Evolutionary conservation across 2,113 vertebrate genomes (phyloP), one percentile per base, ranked within the genome.

Genomic region (Etia nguti): DNA sequence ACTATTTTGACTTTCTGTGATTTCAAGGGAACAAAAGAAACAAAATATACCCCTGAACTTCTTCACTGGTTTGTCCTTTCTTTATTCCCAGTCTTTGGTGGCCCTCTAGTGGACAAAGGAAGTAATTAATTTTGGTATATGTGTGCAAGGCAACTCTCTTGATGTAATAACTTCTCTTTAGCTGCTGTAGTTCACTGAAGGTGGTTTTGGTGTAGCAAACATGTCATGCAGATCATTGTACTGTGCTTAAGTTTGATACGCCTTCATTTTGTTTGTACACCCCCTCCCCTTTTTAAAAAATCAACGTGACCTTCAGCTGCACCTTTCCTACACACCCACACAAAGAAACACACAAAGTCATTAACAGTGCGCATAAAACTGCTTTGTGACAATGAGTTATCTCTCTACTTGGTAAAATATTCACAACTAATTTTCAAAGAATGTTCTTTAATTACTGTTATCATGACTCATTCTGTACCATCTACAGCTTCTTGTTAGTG

Each of bases 51-150:
- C 83, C 4, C 18, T 50, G 34, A 81, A 10, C 1, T 80, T 57
- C 6, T 16, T 56, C 50, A 13, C 4, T 13, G 2, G 16, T 54
- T 80, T 2, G 22, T 62, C 2, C 10, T 16, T 52, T 77, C 34
- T 24, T 20, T 22, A 79, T 3, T 86, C 10, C 1, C 55, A 56
- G 57, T 46, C 16, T 65, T 75, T 83, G 48, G 54, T 83, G 48
- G 92, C 94, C 93, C 93, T 90, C 93, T 95, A 91, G 94, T 95
- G 94, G 94, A 88, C 89, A 73, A 57, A 87, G 3, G 4, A 80
- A 12, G 83, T 73, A 2, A 75, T 77, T 12, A 8, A 65, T 54
- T 48, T 22, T 84, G 18, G 22, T 81, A n/a, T 24, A 9, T 2
- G 12, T 18, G 8, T 26, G 6, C 9, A 6, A 4, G 50, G 9